Base-by-base conservation (phyloP, 2,888 invertebrate species). In the Sarcophaga caerulescens region DNA sequence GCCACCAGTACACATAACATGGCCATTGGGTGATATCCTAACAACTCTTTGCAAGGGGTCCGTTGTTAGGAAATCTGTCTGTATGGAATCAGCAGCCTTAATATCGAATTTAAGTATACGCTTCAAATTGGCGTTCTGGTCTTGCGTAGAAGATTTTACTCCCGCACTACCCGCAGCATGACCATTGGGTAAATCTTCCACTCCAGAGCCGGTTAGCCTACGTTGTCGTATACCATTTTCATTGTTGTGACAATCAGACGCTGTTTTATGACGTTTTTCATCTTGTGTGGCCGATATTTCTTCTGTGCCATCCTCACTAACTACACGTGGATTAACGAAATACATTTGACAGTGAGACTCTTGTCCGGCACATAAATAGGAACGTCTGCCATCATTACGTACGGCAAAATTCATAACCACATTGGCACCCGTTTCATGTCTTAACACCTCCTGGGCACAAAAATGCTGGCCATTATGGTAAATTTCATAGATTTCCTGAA, bases 381-480 rank as follows among this genome's bases (percentile, higher is more conserved):
- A 96, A 90, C 95, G 95, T 89, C 96, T 96, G 65, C 95, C 95
- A 88, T 95, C 94, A 88, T 95, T 96, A 85, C 95, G 95, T 6
- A 97, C 95, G 0, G 97, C 95, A 92, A 97, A 97, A 91, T 98
- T 98, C 98, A 98, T 98, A 0, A 98, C 97, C 71, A 98, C 97
- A 90, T 96, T 96, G 0, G 96, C 95, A 3, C 97, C 97, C 2
- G 98, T 98, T 93, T 98, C 98, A 91, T 98, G 96, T 77, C 98
- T 95, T 91, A 97, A 96, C 81, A 98, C 96, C 94, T 98, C 98
- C 92, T 97, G 97, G 0, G 97, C 97, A 80, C 97, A 94, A 91
- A 98, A 97, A 88, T 95, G 95, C 52, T 94, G 95, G 44, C 97
- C 98, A 94, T 98, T 96, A 92, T 97, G 96, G 81, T 96, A 96